Evolutionary conservation across 2,113 vertebrate genomes (phyloP).

Genomic region (Misgurnus anguillicaudatus): DNA sequence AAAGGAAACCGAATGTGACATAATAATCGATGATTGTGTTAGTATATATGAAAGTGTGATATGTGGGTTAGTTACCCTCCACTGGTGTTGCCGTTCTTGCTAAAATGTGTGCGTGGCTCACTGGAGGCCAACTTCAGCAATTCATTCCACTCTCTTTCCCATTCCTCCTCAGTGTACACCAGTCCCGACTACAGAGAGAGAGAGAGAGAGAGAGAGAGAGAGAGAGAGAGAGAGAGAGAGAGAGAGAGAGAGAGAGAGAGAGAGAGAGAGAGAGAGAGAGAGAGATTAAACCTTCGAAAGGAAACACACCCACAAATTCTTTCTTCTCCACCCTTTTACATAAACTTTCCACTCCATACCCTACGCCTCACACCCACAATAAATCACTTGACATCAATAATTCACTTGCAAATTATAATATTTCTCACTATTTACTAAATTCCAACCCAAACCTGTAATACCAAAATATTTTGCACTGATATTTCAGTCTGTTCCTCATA

Average conservation of each 20-base stretch:
- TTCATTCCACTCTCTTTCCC: slow-evolving; percentile 97
- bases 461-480: no score
- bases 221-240: slow-evolving; percentile 45
- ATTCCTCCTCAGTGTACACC: slow-evolving; percentile 96
- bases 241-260: slow-evolving; percentile 19
- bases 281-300: slow-evolving; percentile 8
- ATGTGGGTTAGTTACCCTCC: slow-evolving; percentile 80
- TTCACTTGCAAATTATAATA: no score
- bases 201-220: slow-evolving; percentile 54
- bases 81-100: slow-evolving; percentile 88
- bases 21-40: slow-evolving; percentile 8
- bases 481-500: no score
- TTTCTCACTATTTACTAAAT: no score
- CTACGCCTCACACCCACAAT: slow-evolving; percentile 1
- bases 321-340: not conserved
- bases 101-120: slow-evolving; percentile 91
- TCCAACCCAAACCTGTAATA: no score
- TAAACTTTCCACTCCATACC: slow-evolving; percentile 23
- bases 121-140: slow-evolving; percentile 96
- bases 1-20: not conserved
- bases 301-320: slow-evolving; percentile 36
- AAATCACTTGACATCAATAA: no score
- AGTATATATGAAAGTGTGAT: slow-evolving; percentile 15
- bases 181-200: slow-evolving; percentile 84
- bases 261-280: slow-evolving; percentile 13